Conservation (phyloP, 92 coral and sea anemone genomes). For the Umimayanthus chanpuru region DNA sequence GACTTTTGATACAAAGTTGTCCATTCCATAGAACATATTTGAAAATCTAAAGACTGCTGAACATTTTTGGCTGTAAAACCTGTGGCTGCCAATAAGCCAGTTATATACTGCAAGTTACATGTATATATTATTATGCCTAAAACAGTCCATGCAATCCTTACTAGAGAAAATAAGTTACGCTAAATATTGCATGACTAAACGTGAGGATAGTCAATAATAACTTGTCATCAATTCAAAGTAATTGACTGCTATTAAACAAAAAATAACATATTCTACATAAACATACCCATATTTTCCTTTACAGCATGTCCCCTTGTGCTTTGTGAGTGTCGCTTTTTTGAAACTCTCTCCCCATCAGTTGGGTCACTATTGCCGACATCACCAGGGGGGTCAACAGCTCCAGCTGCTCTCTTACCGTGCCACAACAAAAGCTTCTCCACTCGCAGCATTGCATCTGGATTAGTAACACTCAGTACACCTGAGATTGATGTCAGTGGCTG, state of each 20-base stretch:
- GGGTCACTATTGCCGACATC: neutral
- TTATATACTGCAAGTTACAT: too few species aligned
- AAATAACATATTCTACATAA: neutral
- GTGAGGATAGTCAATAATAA: too few species aligned
- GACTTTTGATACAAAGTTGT: too few species aligned
- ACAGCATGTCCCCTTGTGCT: neutral
- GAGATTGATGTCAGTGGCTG: constrained; percentile 90
- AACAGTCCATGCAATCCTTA: too few species aligned
- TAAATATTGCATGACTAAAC: too few species aligned
- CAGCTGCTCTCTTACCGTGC: constrained; percentile 55
- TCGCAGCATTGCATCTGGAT: constrained; percentile 63
- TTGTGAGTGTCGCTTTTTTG: neutral
- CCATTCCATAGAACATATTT: too few species aligned
- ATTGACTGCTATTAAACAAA: neutral
- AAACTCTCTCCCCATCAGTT: neutral
- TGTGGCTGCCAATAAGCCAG: too few species aligned
- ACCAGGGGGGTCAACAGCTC: neutral
- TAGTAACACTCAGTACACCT: constrained; percentile 72
- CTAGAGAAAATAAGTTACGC: too few species aligned
- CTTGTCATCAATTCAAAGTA: too few species aligned
- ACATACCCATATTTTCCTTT: neutral
- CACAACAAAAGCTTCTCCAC: constrained; percentile 82
- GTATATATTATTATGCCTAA: too few species aligned
- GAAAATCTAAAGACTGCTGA: too few species aligned
- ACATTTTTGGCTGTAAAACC: too few species aligned